A percentile compares a stretch with the other conserved stretches of the same genome.
Evolutionary conservation across 1,140 invertebrate species (phyloP).

Genomic region (Chymomyza costata): DNA sequence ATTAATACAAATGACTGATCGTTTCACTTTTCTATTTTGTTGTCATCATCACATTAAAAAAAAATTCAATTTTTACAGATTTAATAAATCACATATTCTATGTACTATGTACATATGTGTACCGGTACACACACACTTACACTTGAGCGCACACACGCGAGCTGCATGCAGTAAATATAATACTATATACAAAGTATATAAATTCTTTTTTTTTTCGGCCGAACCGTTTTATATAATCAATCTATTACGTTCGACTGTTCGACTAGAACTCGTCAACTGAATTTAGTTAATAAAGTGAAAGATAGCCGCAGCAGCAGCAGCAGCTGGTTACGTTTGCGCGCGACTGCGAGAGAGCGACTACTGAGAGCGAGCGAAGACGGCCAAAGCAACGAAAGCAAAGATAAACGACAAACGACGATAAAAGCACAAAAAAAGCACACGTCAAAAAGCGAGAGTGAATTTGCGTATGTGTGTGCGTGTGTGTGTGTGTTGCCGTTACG

Average conservation of each 20-base stretch:
- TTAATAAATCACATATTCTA: too few species aligned
- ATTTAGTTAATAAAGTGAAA: constrained; percentile 71
- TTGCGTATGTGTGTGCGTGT: neutral
- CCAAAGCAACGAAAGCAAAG: constrained; percentile 1
- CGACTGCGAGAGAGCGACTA: constrained; percentile 4
- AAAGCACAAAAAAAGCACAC: constrained; percentile 9
- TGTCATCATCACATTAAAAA: too few species aligned
- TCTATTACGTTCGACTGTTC: constrained; percentile 65
- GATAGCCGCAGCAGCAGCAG: constrained; percentile 61
- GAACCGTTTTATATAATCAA: constrained; percentile 37
- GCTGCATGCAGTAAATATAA: constrained; percentile 2
- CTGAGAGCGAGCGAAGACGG: constrained; percentile 9
- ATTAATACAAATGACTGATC: too few species aligned
- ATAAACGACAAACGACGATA: neutral
- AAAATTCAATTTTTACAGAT: too few species aligned
- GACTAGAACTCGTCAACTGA: constrained; percentile 74
- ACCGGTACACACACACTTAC: too few species aligned
- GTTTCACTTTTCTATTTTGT: too few species aligned
- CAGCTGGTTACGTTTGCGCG: too few species aligned
- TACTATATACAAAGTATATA: too few species aligned
- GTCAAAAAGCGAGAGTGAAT: neutral
- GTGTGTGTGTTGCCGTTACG: neutral
- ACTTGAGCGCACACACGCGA: constrained; percentile 6
- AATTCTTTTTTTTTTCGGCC: constrained; percentile 11
- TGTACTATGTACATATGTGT: too few species aligned